phyloP scores from a whole-genome alignment of 2,113 vertebrate genomes.

The Odobenus rosmarus region DNA sequence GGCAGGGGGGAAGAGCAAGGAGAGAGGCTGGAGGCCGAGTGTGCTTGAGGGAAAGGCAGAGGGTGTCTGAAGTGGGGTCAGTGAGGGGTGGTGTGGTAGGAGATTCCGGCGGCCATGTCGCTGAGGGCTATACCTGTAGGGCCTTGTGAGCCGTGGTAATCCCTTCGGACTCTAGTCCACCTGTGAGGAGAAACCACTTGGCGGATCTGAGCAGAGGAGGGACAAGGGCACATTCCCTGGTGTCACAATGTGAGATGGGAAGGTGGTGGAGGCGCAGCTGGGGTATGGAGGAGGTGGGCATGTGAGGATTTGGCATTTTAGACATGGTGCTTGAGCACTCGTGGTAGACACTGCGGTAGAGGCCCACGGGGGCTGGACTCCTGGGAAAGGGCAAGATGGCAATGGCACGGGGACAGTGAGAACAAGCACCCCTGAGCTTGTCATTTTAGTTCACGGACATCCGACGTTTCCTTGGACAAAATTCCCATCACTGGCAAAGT shows the following conservation, averaged over 20 bases:
- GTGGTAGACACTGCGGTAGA: background rate
- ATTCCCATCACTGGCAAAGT: background rate
- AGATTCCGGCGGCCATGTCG: background rate
- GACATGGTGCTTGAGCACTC: background rate
- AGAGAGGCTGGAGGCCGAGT: background rate
- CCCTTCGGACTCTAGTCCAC: background rate
- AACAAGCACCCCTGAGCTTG: background rate
- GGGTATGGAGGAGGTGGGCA: background rate
- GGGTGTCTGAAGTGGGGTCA: background rate
- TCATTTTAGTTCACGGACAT: background rate
- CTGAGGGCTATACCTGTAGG: accelerated
- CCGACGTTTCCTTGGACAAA: background rate
- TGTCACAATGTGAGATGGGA: background rate
- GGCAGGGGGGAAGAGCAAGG: background rate
- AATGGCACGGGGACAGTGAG: background rate
- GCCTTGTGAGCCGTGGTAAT: background rate
- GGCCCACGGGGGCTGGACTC: background rate
- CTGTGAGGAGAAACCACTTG: background rate
- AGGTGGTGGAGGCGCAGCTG: background rate
- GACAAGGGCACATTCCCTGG: background rate
- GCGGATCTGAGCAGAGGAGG: background rate
- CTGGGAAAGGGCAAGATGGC: too few relatives aligned
- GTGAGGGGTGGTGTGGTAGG: background rate
- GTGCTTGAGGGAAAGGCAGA: background rate
- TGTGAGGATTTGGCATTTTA: background rate